Evolutionary conservation across 2,888 invertebrate species (phyloP), one percentile per base, ranked within the genome.

Genomic region (Hydrotaea diabolus): DNA sequence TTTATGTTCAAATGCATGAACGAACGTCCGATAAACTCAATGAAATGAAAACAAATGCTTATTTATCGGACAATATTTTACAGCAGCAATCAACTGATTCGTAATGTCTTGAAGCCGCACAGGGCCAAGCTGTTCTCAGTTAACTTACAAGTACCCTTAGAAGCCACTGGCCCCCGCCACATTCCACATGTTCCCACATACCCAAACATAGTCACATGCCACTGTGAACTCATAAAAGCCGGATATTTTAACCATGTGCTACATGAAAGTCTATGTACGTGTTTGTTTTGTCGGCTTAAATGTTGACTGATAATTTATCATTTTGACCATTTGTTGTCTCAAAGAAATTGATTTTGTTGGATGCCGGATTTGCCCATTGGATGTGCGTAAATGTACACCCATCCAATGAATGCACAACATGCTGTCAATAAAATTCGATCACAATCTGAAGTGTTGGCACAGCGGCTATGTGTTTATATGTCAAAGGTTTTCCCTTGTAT

Each of bases 11-110:
- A 59, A 31, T 39, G 39, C 39, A 8, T 11, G 1, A 39, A 36
- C 36, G 39, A 39, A 36, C 2, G 2, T 7, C 2, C 64, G 39
- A 64, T 64, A 66, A 66, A 39, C 43, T 66, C 66, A 43, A 43
- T 13, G 19, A 4, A 43, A 43, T 66, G 66, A 66, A 66, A 46
- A 49, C 23, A 69, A 69, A 69, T 69, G 49, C 46, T 69, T 69
- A 49, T 69, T 69, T 69, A 49, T 69, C 9, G 69, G 23, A 69
- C 19, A 21, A 43, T 69, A 15, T 46, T 36, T 15, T 46, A 0
- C 39, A 36, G 49, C 19, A 39, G 8, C 17, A n/a, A n/a, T n/a
- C n/a, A 19, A 17, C 15, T 39, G 17, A 64, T 5, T 39, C 39
- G 15, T 0, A 13, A 26, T 59, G 59, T 26, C 26, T 57, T 23